Base-by-base conservation (phyloP, 2,113 vertebrate genomes). In the Tachycineta bicolor region DNA sequence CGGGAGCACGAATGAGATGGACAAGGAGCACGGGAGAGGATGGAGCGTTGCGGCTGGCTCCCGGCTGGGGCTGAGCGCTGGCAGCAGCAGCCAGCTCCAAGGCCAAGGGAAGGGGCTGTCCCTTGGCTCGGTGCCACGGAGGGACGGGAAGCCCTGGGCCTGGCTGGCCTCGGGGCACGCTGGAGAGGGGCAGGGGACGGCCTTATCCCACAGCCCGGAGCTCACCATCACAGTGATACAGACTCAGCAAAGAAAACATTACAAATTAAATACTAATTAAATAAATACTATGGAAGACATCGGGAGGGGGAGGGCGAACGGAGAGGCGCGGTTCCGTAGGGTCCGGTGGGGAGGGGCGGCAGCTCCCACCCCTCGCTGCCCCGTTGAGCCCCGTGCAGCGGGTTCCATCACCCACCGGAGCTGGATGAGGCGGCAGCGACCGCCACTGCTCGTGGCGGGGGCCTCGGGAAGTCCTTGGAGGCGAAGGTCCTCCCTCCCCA, bases 261-360 rank as follows among this genome's bases (percentile, higher is more conserved):
- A 98, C 98, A 98, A 98, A 98, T 98, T 98, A 98, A 98, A 98
- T 98, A 98, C 98, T 98, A 98, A 98, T 98, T 97, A 98, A 98
- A 98, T 98, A 98, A 98, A 98, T 98, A 98, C 97, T 98, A 98
- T 98, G 98, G 97, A 98, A 98, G 98, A 98, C 97, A 60, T 93
- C 1, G 91, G 97, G 97, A 47, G 93, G 95, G 96, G 91, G 93
- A 89, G 96, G 95, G 95, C 95, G 92, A 83, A 96, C 28, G 93
- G 94, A 91, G 94, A 77, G 95, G 94, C 7, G 96, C 89, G 49
- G 75, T 89, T 96, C 96, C 34, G 23, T 25, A 64, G 96, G 96
- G 90, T 83, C 83, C 73, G 87, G 84, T 5, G 6, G 88, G 93
- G 82, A 85, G 15, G 41, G 91, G 87, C 19, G 11, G 33, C 14